Percentiles rank a stretch among this genome's conserved stretches.
Conservation (phyloP, 2,797 vertebrate genomes). For the Amblyopsis hoosieri region DNA sequence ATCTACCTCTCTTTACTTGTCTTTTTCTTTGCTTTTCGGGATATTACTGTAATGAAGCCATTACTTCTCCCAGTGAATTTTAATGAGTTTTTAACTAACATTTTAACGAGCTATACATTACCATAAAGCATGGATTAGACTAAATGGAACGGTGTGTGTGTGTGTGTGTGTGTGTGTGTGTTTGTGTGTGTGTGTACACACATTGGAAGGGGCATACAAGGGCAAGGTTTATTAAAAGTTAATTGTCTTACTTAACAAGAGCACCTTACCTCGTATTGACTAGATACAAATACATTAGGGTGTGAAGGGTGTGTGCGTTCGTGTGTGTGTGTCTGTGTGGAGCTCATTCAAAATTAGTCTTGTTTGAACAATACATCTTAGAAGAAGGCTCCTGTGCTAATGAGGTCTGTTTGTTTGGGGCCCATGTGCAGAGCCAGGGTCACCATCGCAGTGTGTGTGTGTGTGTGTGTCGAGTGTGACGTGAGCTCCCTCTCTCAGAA, state of each 20-base stretch:
- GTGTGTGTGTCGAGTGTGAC: conserved; percentile 31
- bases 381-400: conserved; percentile 56
- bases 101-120: conserved; percentile 95
- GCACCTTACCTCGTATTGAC: conserved; percentile 19
- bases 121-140: conserved; percentile 89
- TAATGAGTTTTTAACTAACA: conserved; percentile 96
- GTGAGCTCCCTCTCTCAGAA: conserved; percentile 23
- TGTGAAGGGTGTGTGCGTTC: conserved; percentile 1
- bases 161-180: conserved; percentile 42
- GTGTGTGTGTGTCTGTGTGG: conserved; percentile 62
- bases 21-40: conserved; percentile 82
- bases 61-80: conserved; percentile 91
- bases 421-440: conserved; percentile 40
- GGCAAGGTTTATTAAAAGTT: conserved; percentile 88
- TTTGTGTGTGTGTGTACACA: conserved; percentile 60
- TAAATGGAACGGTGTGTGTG: conserved; percentile 80
- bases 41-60: conserved; percentile 92
- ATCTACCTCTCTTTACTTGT: conserved; percentile 77
- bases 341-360: conserved; percentile 74
- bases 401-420: conserved; percentile 66
- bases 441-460: conserved; percentile 26
- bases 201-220: conserved; percentile 60
- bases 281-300: no score
- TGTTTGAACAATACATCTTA: conserved; percentile 61
- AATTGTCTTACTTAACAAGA: conserved; percentile 86